A percentile compares a stretch with the other conserved stretches of the same genome.
These are phyloP conservation scores for Heteronetta atricapilla DNA, from an alignment of 2,113 vertebrate genomes.

Conservation along the genomic window DNA sequence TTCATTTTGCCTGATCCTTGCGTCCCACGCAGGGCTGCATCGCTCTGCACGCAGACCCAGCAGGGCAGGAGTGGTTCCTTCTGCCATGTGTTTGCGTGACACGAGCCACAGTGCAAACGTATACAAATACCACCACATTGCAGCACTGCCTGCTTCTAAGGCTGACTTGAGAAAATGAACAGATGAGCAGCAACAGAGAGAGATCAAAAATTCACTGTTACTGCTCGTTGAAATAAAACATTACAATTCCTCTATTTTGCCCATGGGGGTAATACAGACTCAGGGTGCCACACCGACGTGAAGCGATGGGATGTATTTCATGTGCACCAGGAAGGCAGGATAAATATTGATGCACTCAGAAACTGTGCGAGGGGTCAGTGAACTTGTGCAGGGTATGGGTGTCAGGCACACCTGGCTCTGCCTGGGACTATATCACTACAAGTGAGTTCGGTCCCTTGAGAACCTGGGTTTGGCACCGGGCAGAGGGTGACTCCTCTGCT, in stretches of 20 bases:
- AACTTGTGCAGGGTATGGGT: background rate
- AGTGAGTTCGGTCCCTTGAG: background rate
- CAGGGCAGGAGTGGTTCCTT: background rate
- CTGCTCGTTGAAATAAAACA: background rate
- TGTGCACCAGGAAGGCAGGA: background rate
- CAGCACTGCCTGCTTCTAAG: background rate
- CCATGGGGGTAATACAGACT: fast-evolving
- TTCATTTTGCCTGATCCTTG: background rate
- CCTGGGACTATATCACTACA: fast-evolving
- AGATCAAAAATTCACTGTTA: background rate
- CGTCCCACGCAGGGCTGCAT: background rate
- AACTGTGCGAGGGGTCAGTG: background rate
- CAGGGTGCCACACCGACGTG: background rate
- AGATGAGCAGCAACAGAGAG: background rate
- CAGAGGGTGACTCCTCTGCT: background rate
- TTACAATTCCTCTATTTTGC: background rate
- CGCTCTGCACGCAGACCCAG: background rate
- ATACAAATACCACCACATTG: background rate
- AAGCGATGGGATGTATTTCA: background rate
- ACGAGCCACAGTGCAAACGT: background rate
- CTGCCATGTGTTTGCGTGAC: background rate
- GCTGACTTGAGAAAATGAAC: background rate
- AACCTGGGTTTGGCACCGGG: background rate
- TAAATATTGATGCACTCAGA: background rate
- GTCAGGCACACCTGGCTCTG: background rate